These are phyloP conservation scores for Phoxinus phoxinus DNA, from an alignment of 2,113 vertebrate genomes.

Conservation along the genomic window DNA sequence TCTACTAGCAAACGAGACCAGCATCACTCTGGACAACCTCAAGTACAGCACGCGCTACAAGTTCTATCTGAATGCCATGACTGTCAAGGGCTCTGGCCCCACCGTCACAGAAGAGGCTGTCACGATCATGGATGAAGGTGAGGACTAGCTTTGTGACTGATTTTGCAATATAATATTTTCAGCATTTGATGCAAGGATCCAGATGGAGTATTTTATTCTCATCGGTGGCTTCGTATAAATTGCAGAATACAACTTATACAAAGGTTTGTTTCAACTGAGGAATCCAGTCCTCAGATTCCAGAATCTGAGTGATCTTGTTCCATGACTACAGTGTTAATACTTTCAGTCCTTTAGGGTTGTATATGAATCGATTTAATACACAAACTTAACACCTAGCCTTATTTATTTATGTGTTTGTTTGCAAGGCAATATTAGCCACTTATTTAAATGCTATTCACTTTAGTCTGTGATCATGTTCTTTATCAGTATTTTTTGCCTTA, in stretches of 20 bases:
- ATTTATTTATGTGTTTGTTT: neutral
- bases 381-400: neutral
- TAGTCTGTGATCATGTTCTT: neutral
- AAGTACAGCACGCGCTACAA: constrained; percentile 93
- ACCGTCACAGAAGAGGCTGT: constrained; percentile 84
- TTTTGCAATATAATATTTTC: neutral
- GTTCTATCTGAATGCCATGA: constrained; percentile 88
- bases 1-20: constrained; percentile 88
- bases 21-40: constrained; percentile 82
- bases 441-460: neutral
- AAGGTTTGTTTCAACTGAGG: neutral
- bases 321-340: neutral
- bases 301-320: neutral
- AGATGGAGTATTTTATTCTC: neutral
- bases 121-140: constrained; percentile 92
- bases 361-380: neutral
- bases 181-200: neutral
- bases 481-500: neutral
- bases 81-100: constrained; percentile 86
- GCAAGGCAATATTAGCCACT: neutral
- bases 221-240: neutral
- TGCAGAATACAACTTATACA: neutral
- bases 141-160: constrained; percentile 63
- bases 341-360: neutral
- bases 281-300: neutral